A percentile compares a stretch with the other conserved stretches of the same genome.
Evolutionary conservation across 2,888 invertebrate species (phyloP).

Genomic region (Rhogogaster chlorosoma): DNA sequence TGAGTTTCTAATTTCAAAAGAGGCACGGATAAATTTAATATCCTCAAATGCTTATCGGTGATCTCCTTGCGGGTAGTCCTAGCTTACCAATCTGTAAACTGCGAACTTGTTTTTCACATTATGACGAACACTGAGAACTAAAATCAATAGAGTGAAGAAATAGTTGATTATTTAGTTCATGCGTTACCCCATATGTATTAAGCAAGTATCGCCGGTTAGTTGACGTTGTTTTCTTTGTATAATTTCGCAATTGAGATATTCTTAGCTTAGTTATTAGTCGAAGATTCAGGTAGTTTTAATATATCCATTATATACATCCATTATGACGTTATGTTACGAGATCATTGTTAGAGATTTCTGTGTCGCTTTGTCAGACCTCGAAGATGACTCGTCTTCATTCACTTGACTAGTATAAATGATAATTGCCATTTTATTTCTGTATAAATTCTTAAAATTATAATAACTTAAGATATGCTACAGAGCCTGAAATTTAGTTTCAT

Average conservation of each 20-base stretch:
- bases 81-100: not conserved
- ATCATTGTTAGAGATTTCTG: not conserved
- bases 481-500: constrained; percentile 18
- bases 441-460: not conserved
- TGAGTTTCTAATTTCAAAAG: constrained; percentile 2
- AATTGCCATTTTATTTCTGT: not conserved
- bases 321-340: not conserved
- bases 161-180: not conserved
- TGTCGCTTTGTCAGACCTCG: constrained; percentile 15
- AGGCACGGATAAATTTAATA: not conserved
- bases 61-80: not conserved
- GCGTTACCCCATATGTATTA: not conserved
- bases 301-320: not conserved
- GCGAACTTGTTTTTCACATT: not conserved
- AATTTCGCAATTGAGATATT: not conserved
- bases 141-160: not conserved
- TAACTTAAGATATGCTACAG: not conserved
- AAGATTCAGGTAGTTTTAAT: not conserved
- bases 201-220: constrained; percentile 9
- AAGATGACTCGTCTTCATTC: constrained; percentile 8
- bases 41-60: constrained; percentile 11
- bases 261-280: not conserved
- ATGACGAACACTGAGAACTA: not conserved
- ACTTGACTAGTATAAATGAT: not conserved
- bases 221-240: constrained; percentile 15